Percentiles rank a stretch among this genome's conserved stretches.
Evolutionary conservation across 2,113 vertebrate species (phyloP).

Genomic region (Seriola aureovittata): DNA sequence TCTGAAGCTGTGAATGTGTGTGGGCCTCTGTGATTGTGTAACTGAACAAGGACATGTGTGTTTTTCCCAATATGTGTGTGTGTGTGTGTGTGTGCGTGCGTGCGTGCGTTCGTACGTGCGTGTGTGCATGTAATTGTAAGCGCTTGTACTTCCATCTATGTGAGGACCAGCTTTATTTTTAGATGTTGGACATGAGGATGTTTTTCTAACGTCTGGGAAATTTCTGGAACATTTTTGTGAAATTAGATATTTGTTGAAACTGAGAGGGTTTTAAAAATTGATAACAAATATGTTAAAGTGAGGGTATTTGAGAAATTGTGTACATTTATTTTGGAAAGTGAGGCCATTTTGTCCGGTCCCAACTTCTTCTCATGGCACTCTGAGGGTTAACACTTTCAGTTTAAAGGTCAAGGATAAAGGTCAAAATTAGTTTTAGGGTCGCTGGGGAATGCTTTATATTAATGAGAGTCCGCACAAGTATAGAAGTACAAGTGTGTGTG

Average conservation of each 20-base stretch:
- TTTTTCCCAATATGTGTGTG: neutral
- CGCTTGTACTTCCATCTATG: neutral
- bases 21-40: constrained; percentile 17
- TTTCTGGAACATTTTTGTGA: neutral
- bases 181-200: neutral
- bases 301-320: neutral
- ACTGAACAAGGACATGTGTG: neutral
- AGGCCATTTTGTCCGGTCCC: neutral
- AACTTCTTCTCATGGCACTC: no score
- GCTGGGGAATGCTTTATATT: neutral
- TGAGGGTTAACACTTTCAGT: neutral
- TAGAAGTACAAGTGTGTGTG: neutral
- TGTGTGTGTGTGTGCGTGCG: neutral
- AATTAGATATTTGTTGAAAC: no score
- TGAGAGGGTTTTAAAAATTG: no score
- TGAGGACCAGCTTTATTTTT: neutral
- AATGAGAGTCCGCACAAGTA: neutral
- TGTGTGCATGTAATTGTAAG: no score
- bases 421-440: neutral
- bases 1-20: neutral
- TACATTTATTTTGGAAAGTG: neutral
- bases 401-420: neutral
- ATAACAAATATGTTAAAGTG: neutral
- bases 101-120: no score
- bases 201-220: neutral